These are phyloP conservation scores for Torymus aiolomorphi DNA, from an alignment of 2,888 invertebrate species.

Conservation along the genomic window DNA sequence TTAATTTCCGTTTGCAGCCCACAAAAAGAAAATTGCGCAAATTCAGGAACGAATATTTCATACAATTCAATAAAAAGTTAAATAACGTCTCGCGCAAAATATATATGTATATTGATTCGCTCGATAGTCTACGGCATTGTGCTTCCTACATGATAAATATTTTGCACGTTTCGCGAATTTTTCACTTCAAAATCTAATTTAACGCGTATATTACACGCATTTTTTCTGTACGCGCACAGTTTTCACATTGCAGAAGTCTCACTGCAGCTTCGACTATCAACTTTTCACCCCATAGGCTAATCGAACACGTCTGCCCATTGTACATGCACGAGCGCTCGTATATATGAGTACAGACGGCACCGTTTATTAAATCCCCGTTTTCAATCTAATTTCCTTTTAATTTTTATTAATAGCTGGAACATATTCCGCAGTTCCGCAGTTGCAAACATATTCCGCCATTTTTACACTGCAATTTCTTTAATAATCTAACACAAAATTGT, in stretches of 20 bases:
- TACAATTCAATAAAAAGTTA: no score
- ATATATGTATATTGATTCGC: no score
- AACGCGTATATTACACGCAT: slow-evolving; percentile 1
- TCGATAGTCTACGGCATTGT: no score
- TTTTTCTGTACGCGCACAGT: neutral
- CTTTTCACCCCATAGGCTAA: slow-evolving; percentile 27
- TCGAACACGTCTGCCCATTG: slow-evolving; percentile 24
- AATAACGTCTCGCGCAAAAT: no score
- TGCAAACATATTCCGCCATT: slow-evolving; percentile 5
- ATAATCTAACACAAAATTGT: neutral
- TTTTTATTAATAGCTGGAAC: slow-evolving; percentile 17
- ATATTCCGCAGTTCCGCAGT: neutral
- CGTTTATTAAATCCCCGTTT: slow-evolving; percentile 37
- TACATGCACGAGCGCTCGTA: no score
- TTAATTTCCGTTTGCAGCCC: no score
- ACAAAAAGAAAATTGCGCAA: no score
- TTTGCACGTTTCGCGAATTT: neutral
- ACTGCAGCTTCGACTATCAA: slow-evolving; percentile 27
- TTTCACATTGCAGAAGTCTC: slow-evolving; percentile 20
- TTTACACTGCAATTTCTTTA: neutral
- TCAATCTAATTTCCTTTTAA: slow-evolving; percentile 25
- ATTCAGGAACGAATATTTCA: no score
- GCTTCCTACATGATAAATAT: no score
- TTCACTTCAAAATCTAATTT: slow-evolving; percentile 25
- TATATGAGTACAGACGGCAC: no score